phyloP scores from a whole-genome alignment of 2,797 vertebrate species.

The Trematomus bernacchii region DNA sequence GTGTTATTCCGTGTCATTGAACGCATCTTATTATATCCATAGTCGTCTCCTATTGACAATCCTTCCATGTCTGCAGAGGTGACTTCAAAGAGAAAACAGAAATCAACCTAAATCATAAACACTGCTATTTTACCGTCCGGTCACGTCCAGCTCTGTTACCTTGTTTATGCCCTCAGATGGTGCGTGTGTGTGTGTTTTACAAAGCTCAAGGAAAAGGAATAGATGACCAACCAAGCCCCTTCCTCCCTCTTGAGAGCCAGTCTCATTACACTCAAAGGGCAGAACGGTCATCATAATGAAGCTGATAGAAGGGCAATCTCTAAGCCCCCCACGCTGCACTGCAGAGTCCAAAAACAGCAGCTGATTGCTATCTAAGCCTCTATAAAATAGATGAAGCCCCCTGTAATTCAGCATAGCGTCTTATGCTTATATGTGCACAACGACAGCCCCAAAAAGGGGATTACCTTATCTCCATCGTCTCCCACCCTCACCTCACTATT shows the following conservation, averaged over 20 bases:
- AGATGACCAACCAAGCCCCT: slow-evolving; percentile 59
- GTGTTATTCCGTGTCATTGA: slow-evolving; percentile 67
- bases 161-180: slow-evolving; percentile 51
- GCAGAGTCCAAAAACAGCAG: slow-evolving; percentile 65
- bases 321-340: slow-evolving; percentile 60
- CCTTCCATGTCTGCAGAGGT: slow-evolving; percentile 66
- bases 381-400: slow-evolving; percentile 53
- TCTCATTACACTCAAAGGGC: slow-evolving; percentile 83
- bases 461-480: slow-evolving; percentile 74
- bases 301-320: slow-evolving; percentile 71
- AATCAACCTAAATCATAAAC: slow-evolving; percentile 70
- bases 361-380: slow-evolving; percentile 56
- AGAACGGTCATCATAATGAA: slow-evolving; percentile 83
- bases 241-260: slow-evolving; percentile 56
- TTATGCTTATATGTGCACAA: slow-evolving; percentile 64
- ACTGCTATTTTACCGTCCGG: slow-evolving; percentile 62
- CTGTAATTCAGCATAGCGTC: slow-evolving; percentile 69
- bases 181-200: slow-evolving; percentile 41
- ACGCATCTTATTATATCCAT: slow-evolving; percentile 63
- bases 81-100: slow-evolving; percentile 75
- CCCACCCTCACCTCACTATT: slow-evolving; percentile 73
- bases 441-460: slow-evolving; percentile 79
- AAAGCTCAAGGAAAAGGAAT: slow-evolving; percentile 54
- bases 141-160: slow-evolving; percentile 59
- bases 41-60: slow-evolving; percentile 61